Conservation (phyloP, 2,113 vertebrate genomes). For the Gadus macrocephalus region DNA sequence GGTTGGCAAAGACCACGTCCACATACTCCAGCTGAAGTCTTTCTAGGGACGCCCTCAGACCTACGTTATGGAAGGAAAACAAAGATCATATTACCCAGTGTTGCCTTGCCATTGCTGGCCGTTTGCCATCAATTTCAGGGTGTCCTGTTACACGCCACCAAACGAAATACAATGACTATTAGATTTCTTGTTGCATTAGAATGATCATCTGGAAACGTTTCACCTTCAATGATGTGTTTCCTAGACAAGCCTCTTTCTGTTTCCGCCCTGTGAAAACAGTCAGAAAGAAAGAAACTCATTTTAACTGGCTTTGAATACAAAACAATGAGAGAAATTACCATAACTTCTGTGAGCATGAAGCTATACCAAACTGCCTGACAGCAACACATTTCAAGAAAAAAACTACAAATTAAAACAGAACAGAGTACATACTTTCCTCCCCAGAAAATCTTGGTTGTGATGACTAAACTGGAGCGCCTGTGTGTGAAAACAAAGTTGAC, state of each 20-base stretch:
- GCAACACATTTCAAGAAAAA: neutral
- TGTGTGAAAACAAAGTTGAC: slow-evolving; percentile 29
- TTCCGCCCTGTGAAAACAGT: slow-evolving; percentile 75
- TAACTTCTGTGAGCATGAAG: no score
- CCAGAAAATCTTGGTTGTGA: slow-evolving; percentile 98
- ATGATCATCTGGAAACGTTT: neutral
- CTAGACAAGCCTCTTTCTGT: slow-evolving; percentile 88
- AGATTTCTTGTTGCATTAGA: no score
- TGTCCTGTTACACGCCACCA: no score
- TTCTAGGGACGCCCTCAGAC: slow-evolving; percentile 84
- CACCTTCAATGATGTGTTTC: slow-evolving; percentile 95
- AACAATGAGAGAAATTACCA: no score
- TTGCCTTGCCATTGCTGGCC: no score
- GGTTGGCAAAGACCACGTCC: slow-evolving; percentile 91
- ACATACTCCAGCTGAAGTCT: slow-evolving; percentile 89
- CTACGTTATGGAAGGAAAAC: slow-evolving; percentile 51
- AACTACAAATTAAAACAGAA: slow-evolving; percentile 5
- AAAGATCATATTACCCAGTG: neutral
- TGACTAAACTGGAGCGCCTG: slow-evolving; percentile 94
- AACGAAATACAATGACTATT: no score
- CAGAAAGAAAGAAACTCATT: slow-evolving; percentile 40
- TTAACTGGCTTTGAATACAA: no score
- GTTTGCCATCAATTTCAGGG: no score
- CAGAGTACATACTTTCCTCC: slow-evolving; percentile 88
- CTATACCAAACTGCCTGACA: no score